Conservation (phyloP, 1,140 invertebrate species). For the Coptotermes formosanus region DNA sequence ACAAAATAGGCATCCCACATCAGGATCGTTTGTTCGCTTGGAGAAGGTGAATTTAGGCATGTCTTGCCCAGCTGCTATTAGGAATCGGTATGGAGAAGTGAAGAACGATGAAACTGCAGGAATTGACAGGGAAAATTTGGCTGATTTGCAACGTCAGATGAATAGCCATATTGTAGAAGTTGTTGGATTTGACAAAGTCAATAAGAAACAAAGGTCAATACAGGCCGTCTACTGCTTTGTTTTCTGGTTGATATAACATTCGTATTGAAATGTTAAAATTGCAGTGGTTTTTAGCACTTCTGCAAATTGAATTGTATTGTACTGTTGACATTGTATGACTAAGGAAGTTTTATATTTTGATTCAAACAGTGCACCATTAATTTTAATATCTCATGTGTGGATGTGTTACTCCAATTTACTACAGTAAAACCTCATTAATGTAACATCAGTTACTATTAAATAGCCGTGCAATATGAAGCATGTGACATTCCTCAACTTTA, state of each 20-base stretch:
- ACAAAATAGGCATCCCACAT: slow-evolving; percentile 56
- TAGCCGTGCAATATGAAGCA: too few relatives aligned
- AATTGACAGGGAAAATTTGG: slow-evolving; percentile 59
- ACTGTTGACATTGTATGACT: too few relatives aligned
- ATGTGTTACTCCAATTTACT: too few relatives aligned
- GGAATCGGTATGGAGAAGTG: slow-evolving; percentile 67
- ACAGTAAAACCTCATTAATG: too few relatives aligned
- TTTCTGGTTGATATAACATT: not conserved
- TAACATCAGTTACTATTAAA: too few relatives aligned
- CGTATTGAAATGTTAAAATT: too few relatives aligned
- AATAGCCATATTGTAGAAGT: slow-evolving; percentile 81
- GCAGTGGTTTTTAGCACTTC: too few relatives aligned
- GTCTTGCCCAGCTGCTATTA: slow-evolving; percentile 69
- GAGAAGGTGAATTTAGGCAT: slow-evolving; percentile 73
- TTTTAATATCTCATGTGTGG: too few relatives aligned
- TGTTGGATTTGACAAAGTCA: slow-evolving; percentile 85
- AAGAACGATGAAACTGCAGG: slow-evolving; percentile 51
- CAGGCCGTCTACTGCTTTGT: not conserved
- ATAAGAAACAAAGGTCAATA: slow-evolving; percentile 68
- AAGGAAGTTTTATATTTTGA: too few relatives aligned
- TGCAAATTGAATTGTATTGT: too few relatives aligned
- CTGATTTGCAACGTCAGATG: slow-evolving; percentile 61
- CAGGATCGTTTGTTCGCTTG: slow-evolving; percentile 83
- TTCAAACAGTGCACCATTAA: too few relatives aligned
- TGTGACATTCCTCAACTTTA: too few relatives aligned